Conservation (phyloP, 2,113 vertebrate genomes). For the Psittacara wagleri region DNA sequence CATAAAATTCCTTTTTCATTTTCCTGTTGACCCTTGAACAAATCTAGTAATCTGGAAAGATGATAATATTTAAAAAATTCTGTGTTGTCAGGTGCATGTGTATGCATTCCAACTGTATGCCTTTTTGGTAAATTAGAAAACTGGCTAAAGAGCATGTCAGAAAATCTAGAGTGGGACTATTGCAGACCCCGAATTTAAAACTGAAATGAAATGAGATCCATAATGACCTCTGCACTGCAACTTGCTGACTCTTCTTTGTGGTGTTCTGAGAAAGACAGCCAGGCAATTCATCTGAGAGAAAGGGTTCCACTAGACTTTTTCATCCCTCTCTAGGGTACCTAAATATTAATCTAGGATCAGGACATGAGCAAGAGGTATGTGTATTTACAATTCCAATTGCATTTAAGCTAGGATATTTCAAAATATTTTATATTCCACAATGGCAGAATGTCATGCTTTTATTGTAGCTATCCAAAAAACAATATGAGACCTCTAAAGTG, state of each 20-base stretch:
- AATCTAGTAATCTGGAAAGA: conserved; percentile 33
- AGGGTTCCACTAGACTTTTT: neutral
- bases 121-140: neutral
- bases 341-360: neutral
- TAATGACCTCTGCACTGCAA: neutral
- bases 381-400: neutral
- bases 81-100: neutral
- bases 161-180: neutral
- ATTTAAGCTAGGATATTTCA: neutral
- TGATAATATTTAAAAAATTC: neutral
- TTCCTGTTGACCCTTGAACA: neutral
- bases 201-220: neutral
- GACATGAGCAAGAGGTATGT: neutral
- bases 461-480: neutral
- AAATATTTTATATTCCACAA: neutral
- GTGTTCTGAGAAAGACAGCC: neutral
- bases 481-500: neutral
- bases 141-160: neutral
- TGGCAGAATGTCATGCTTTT: neutral
- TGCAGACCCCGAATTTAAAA: neutral
- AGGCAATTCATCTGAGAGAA: neutral
- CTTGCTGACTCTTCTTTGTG: neutral
- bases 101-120: neutral
- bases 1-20: neutral
- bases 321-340: neutral